Evolutionary conservation across 2,113 vertebrate genomes (phyloP), one percentile per base, ranked within the genome.

Genomic region (Pardalotus punctatus): DNA sequence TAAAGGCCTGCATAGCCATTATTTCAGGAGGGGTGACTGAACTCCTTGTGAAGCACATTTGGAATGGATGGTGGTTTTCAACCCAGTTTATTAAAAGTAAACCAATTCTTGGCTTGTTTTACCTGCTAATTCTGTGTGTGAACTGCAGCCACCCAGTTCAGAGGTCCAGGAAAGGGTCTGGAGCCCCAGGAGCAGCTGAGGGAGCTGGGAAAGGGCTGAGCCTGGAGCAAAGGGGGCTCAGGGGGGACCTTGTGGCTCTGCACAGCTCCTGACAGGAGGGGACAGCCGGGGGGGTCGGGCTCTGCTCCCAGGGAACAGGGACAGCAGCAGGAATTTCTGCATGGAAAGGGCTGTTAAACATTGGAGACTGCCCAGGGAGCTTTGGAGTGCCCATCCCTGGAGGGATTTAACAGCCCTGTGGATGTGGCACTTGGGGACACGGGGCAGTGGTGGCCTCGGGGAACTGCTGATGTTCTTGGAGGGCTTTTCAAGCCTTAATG

Each of bases 281-380:
- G n/a, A 19, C 33, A 74, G 24, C 21, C 1, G 0, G 20, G 15
- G 15, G 4, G 13, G 2, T 40, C 1, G 0, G n/a, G 61, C 61
- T 89, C 4, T 89, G 47, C 61, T 47, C 5, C 16, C 53, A 60
- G 31, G 70, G 62, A 35, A 60, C 69, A 74, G 53, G n/a, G 54
- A 67, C 78, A 74, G 78, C 25, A 47, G 43, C 2, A 45, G 48
- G 42, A 48, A 48, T 61, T 48, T 56, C 5, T 20, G 1, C 40
- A 36, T 33, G 25, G 53, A 42, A 6, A 3, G 29, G 14, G 10
- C 24, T 14, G 40, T 25, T 18, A 27, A 29, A 28, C 53, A 10
- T 4, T 25, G 45, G 38, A 22, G 20, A 5, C 64, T 87, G 84
- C 61, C 45, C 47, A 47, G 29, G 18, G 35, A 8, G 14, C 36